A percentile compares a stretch with the other conserved stretches of the same genome.
phyloP scores from a whole-genome alignment of 1,140 invertebrate species.

The Penaeus indicus region DNA sequence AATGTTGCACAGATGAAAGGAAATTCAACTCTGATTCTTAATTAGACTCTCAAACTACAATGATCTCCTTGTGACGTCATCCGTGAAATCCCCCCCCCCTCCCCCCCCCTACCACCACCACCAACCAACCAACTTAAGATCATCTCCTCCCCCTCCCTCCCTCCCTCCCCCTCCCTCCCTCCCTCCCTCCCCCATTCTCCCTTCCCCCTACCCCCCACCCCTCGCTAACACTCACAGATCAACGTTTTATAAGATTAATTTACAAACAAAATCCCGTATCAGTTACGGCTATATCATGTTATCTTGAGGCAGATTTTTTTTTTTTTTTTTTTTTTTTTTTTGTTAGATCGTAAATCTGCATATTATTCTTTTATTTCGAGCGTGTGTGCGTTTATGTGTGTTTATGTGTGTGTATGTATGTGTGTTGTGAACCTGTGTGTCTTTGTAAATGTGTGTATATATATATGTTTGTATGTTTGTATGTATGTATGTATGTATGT shows the following conservation, averaged over 20 bases:
- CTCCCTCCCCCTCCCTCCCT: neutral
- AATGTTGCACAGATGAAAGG: too few species aligned
- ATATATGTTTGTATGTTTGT: too few species aligned
- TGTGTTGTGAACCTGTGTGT: too few species aligned
- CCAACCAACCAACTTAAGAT: neutral
- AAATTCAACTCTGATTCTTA: neutral
- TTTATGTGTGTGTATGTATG: too few species aligned
- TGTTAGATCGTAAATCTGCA: neutral
- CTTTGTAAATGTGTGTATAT: too few species aligned
- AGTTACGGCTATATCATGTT: too few species aligned
- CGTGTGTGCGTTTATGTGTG: too few species aligned
- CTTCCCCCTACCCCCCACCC: too few species aligned
- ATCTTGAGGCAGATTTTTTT: too few species aligned
- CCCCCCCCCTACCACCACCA: neutral
- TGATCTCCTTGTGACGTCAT: neutral
- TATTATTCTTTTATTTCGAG: neutral
- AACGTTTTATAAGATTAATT: too few species aligned
- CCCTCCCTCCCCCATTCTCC: neutral
- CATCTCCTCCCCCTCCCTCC: neutral
- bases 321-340: neutral
- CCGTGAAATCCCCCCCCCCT: neutral
- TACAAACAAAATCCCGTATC: too few species aligned
- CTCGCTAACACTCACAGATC: too few species aligned
- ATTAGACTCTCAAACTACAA: neutral
- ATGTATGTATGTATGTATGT: neutral